These are phyloP conservation scores for Centrocercus urophasianus DNA, from an alignment of 2,113 vertebrate species.

Conservation along the genomic window DNA sequence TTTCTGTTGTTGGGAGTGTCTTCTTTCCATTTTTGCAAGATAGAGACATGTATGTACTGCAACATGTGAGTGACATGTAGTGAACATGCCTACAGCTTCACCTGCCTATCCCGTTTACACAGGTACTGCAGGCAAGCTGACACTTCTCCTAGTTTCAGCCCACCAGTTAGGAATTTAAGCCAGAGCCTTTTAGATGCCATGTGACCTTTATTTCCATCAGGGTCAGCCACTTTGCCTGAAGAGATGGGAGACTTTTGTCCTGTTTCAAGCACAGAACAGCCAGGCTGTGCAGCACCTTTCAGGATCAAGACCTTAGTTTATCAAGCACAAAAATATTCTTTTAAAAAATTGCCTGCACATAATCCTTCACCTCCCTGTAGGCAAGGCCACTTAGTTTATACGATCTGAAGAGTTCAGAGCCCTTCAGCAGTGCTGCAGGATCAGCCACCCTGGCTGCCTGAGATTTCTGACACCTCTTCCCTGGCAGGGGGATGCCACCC, in stretches of 20 bases:
- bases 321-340: not conserved
- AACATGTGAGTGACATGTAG: not conserved
- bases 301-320: not conserved
- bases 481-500: not conserved
- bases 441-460: not conserved
- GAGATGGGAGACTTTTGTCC: not conserved
- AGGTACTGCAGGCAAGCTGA: not conserved
- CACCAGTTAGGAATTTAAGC: not conserved
- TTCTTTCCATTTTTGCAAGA: not conserved
- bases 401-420: not conserved
- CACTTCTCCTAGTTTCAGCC: not conserved
- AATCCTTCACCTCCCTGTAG: not conserved
- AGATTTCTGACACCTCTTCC: not conserved
- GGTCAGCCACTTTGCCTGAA: not conserved
- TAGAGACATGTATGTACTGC: not conserved
- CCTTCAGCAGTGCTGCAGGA: accelerated
- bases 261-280: accelerated
- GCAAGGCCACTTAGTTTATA: not conserved
- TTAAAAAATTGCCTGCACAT: not conserved
- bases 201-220: not conserved
- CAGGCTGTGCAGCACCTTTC: not conserved
- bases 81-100: not conserved
- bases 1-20: not conserved
- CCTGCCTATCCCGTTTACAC: not conserved
- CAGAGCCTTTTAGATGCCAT: not conserved